Evolutionary conservation across 1,140 invertebrate genomes (phyloP).

Genomic region (Chironomus striatipennis): DNA sequence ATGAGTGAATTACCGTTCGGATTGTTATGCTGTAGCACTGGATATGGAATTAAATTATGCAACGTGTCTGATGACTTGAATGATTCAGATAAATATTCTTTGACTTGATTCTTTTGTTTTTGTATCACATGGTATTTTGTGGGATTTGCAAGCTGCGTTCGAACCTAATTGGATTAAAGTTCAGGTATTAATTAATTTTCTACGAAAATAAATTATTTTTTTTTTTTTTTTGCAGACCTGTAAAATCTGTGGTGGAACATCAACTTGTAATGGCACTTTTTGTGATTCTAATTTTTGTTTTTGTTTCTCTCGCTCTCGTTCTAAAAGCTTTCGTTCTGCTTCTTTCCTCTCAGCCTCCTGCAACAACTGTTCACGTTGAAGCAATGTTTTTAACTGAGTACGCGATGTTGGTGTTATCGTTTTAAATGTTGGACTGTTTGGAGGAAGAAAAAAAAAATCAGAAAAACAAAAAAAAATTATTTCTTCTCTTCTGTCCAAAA

Average conservation of each 20-base stretch:
- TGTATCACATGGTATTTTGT: slow-evolving; percentile 86
- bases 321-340: slow-evolving; percentile 38
- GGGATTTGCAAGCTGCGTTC: slow-evolving; percentile 79
- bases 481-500: slow-evolving; percentile 19
- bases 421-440: slow-evolving; percentile 70
- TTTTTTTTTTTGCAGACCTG: slow-evolving; percentile 57
- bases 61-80: slow-evolving; percentile 46
- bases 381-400: slow-evolving; percentile 74
- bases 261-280: slow-evolving; percentile 50
- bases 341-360: slow-evolving; percentile 57
- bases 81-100: slow-evolving; percentile 73
- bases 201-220: slow-evolving; percentile 16
- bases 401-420: slow-evolving; percentile 68
- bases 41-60: slow-evolving; percentile 24
- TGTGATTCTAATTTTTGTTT: slow-evolving; percentile 42
- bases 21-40: slow-evolving; percentile 14
- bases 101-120: slow-evolving; percentile 80
- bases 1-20: not conserved
- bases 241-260: slow-evolving; percentile 70
- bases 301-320: slow-evolving; percentile 31
- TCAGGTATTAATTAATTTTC: slow-evolving; percentile 22
- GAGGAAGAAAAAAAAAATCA: slow-evolving; percentile 41
- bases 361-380: slow-evolving; percentile 75
- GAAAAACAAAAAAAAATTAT: slow-evolving; percentile 27
- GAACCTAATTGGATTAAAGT: slow-evolving; percentile 48